These are phyloP conservation scores for Pristionchus arcanus DNA, from an alignment of 2,888 invertebrate genomes.

Conservation along the genomic window DNA sequence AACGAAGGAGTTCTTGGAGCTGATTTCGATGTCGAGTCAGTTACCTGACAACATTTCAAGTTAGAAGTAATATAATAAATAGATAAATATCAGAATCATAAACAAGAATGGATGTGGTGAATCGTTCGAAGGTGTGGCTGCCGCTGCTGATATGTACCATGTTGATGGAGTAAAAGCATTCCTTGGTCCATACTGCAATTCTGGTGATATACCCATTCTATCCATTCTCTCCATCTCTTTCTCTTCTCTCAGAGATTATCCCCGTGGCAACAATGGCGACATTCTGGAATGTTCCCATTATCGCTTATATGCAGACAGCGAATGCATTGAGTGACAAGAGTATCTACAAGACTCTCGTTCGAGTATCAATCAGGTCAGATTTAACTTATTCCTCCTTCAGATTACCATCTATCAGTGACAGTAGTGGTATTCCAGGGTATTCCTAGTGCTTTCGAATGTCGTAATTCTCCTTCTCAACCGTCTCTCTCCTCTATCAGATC, in stretches of 20 bases:
- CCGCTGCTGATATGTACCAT: slow-evolving; percentile 68
- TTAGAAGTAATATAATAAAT: neutral
- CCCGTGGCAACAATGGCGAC: slow-evolving; percentile 69
- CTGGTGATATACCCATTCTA: slow-evolving; percentile 59
- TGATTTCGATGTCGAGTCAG: slow-evolving; percentile 73
- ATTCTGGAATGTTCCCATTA: slow-evolving; percentile 68
- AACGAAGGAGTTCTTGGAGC: slow-evolving; percentile 69
- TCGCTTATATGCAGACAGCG: slow-evolving; percentile 66
- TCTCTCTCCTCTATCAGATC: slow-evolving; percentile 58
- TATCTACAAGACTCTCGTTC: slow-evolving; percentile 72
- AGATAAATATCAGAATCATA: slow-evolving; percentile 30
- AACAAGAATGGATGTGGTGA: slow-evolving; percentile 65
- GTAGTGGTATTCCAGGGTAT: slow-evolving; percentile 62
- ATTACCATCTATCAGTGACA: neutral
- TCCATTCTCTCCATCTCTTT: neutral
- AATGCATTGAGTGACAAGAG: slow-evolving; percentile 72
- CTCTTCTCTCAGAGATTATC: slow-evolving; percentile 60
- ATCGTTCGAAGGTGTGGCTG: slow-evolving; percentile 69
- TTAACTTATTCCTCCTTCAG: neutral
- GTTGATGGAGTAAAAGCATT: slow-evolving; percentile 63
- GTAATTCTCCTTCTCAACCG: neutral
- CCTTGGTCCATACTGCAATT: slow-evolving; percentile 68
- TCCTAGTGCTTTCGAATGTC: neutral
- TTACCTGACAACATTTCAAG: slow-evolving; percentile 15
- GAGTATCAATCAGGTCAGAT: slow-evolving; percentile 48